phyloP scores from a whole-genome alignment of 2,888 invertebrate species.

The Nowickia ferox region DNA sequence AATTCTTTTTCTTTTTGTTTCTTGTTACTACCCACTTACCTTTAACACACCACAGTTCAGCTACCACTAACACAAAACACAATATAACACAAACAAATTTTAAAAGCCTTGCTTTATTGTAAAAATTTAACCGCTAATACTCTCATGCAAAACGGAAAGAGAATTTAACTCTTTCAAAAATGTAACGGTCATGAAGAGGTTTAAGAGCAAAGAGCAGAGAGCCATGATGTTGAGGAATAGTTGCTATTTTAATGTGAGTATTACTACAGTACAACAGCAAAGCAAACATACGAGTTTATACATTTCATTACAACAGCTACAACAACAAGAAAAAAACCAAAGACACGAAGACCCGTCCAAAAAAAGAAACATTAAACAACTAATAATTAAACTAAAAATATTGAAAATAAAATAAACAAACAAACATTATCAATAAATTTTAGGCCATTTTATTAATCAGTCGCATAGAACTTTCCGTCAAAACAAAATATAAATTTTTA shows the following conservation, averaged over 20 bases:
- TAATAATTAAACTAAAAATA: slow-evolving; percentile 37
- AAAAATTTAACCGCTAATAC: neutral
- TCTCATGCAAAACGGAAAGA: neutral
- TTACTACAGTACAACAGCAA: slow-evolving; percentile 24
- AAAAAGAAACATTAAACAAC: slow-evolving; percentile 41
- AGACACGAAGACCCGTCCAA: slow-evolving; percentile 81
- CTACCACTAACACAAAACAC: slow-evolving; percentile 46
- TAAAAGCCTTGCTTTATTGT: slow-evolving; percentile 26
- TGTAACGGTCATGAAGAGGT: neutral
- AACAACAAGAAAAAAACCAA: slow-evolving; percentile 51
- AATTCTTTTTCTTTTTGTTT: slow-evolving; percentile 45
- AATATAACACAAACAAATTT: slow-evolving; percentile 2
- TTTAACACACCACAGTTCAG: slow-evolving; percentile 46
- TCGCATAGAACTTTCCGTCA: slow-evolving; percentile 65
- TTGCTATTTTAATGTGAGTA: slow-evolving; percentile 56
- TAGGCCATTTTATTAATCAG: slow-evolving; percentile 66
- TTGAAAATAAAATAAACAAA: slow-evolving; percentile 19
- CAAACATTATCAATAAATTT: slow-evolving; percentile 35
- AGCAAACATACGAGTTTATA: slow-evolving; percentile 62
- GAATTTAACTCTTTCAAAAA: neutral
- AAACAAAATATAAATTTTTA: slow-evolving; percentile 37
- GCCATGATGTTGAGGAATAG: slow-evolving; percentile 26
- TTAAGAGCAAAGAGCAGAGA: neutral
- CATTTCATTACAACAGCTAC: slow-evolving; percentile 33
- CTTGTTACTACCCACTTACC: slow-evolving; percentile 27